Conservation (phyloP, 2,888 invertebrate genomes). For the Globia sparganii region DNA sequence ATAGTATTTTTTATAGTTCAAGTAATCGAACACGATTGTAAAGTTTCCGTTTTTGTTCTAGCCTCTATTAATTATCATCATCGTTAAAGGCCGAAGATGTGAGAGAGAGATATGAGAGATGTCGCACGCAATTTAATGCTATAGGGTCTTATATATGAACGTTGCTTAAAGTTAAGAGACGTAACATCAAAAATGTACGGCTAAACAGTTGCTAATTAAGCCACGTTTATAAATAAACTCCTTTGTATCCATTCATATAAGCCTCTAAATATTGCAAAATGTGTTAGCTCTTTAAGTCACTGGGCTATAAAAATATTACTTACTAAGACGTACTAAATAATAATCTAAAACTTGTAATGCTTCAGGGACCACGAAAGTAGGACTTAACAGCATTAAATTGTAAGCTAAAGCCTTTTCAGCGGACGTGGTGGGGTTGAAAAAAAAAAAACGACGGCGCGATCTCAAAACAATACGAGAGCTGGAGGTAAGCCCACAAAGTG, state of each 20-base stretch:
- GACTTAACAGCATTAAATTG: constrained; percentile 69
- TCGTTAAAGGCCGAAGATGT: too few species aligned
- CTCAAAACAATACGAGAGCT: constrained; percentile 72
- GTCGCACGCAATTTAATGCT: too few species aligned
- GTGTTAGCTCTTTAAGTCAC: too few species aligned
- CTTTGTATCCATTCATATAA: neutral
- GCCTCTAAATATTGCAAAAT: neutral
- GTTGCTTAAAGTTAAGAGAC: neutral
- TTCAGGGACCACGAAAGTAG: constrained; percentile 10
- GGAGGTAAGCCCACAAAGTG: constrained; percentile 70
- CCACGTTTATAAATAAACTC: neutral
- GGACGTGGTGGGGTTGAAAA: constrained; percentile 57
- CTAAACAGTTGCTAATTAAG: neutral
- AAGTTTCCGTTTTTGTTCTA: neutral
- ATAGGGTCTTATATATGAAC: too few species aligned
- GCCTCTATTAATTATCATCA: neutral
- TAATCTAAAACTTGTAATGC: constrained; percentile 31
- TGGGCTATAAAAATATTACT: constrained; percentile 15
- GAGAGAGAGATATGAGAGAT: too few species aligned
- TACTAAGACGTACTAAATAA: neutral
- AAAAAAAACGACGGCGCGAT: constrained; percentile 62
- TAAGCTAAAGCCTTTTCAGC: constrained; percentile 64
- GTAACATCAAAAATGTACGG: neutral
- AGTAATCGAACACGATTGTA: neutral
- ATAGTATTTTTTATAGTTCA: neutral